These are phyloP conservation scores for Teleopsis dalmanni DNA, from an alignment of 1,140 invertebrate species.

Conservation along the genomic window DNA sequence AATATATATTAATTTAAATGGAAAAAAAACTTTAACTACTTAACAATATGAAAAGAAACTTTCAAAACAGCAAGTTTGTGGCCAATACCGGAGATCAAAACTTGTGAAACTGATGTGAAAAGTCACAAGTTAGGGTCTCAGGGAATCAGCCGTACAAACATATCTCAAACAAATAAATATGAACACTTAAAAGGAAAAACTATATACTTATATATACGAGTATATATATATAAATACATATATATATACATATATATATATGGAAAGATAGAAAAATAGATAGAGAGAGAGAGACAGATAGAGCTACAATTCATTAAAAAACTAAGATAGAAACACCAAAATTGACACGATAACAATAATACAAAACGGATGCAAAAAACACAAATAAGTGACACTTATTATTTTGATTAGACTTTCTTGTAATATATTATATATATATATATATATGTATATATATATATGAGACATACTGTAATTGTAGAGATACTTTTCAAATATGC, in stretches of 20 bases:
- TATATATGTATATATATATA: background rate
- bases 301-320: too few species aligned
- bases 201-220: background rate
- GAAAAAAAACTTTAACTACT: too few species aligned
- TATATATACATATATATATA: background rate
- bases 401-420: too few species aligned
- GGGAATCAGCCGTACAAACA: slow-evolving; percentile 46
- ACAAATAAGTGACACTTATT: too few species aligned
- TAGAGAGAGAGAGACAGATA: too few species aligned
- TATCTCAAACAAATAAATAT: slow-evolving; percentile 2
- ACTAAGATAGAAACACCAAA: too few species aligned
- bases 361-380: too few species aligned
- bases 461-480: background rate
- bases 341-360: too few species aligned
- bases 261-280: too few species aligned
- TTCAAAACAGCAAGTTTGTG: slow-evolving; percentile 42
- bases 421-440: too few species aligned
- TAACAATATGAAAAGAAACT: too few species aligned
- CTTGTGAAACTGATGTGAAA: slow-evolving; percentile 46
- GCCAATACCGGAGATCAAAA: slow-evolving; percentile 47
- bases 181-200: background rate
- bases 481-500: background rate
- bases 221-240: background rate
- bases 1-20: too few species aligned
- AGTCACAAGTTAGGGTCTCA: slow-evolving; percentile 47